Base-by-base conservation (phyloP, 2,888 invertebrate species). In the Elmis aenea region DNA sequence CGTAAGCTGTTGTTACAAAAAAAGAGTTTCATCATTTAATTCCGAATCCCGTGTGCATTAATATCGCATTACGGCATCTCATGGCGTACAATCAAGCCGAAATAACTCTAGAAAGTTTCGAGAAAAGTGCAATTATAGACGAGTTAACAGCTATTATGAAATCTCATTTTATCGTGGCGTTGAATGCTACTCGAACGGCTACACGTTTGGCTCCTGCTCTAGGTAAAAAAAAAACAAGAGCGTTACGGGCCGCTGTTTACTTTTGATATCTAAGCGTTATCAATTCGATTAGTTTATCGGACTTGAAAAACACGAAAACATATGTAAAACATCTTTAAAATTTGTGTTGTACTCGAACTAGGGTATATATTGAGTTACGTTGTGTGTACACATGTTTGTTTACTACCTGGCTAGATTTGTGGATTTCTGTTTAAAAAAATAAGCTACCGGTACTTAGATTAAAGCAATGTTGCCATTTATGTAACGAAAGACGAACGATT, bases 241-340 rank as follows among this genome's bases (percentile, higher is more conserved):
- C 18, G 18, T 8, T 5, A 31, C 20, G 25, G 16, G 9, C 13
- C 30, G 22, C 14, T 39, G 37, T 43, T 46, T 40, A 33, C 27
- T 27, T 41, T 41, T 41, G 45, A 48, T 48, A 44, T 20, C 22
- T 18, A 14, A 8, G 12, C 16, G 45, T 59, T 59, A 62, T 61
- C 61, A 57, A 54, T 55, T 57, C 57, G 63, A 56, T 61, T 63
- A 61, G 49, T 58, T 62, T 66, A 66, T 66, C 64, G 54, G 45
- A 38, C 33, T 52, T 55, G 59, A 61, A 61, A 62, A 63, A 64
- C 60, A 59, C 49, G 51, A 60, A 63, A 64, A 65, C 62, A 63
- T 57, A 63, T 66, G 64, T 66, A 66, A 63, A 63, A 61, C 62
- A 60, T 52, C 27, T 26, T 23, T 18, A 46, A 46, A 52, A 38